Conservation (phyloP, 2,113 vertebrate genomes). For the Platichthys stellatus region DNA sequence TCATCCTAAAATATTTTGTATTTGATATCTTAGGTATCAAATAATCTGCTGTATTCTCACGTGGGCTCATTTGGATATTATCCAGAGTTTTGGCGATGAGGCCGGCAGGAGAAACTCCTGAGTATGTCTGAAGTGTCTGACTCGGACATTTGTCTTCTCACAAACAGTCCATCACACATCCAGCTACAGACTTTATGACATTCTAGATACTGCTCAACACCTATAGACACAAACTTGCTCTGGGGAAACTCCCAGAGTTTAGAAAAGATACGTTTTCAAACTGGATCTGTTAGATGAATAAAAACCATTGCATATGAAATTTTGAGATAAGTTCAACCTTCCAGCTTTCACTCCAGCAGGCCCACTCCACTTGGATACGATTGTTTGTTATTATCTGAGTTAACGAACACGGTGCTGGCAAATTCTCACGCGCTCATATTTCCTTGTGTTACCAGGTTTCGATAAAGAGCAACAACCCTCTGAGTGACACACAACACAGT, state of each 20-base stretch:
- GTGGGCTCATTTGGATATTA: no score
- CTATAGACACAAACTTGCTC: not conserved
- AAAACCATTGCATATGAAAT: not conserved
- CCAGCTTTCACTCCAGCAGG: not conserved
- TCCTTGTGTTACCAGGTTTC: not conserved
- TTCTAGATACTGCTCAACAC: no score
- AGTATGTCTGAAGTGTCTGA: no score
- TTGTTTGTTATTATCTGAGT: not conserved
- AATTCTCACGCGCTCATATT: not conserved
- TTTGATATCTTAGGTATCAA: no score
- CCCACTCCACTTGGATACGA: not conserved
- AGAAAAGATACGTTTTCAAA: not conserved
- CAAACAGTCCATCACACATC: no score
- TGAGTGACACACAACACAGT: slow-evolving; percentile 49
- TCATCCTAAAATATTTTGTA: no score
- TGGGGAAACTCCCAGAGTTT: not conserved
- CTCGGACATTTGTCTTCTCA: no score
- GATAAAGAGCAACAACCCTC: slow-evolving; percentile 12
- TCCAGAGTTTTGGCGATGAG: no score
- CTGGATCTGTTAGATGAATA: not conserved
- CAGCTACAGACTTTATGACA: no score
- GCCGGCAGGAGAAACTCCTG: no score
- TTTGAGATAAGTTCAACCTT: not conserved
- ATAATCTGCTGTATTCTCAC: no score
- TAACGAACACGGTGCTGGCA: no score